A percentile compares a stretch with the other conserved stretches of the same genome.
Evolutionary conservation across 2,888 invertebrate genomes (phyloP).

Genomic region (Rhorus exstirpatorius): DNA sequence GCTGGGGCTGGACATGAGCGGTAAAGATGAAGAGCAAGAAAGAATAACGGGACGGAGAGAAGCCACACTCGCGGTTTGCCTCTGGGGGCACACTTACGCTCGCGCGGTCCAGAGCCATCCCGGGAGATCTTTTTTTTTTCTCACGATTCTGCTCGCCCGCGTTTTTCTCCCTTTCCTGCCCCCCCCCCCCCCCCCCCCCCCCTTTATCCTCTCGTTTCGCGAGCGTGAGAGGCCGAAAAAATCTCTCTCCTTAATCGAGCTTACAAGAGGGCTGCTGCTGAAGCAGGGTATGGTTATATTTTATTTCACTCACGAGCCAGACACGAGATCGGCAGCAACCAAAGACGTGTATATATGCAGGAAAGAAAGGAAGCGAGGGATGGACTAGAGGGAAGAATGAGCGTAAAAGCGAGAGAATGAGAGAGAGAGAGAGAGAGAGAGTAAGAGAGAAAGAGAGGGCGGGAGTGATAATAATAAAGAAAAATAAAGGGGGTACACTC

Average conservation of each 20-base stretch:
- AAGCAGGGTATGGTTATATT: conserved; percentile 39
- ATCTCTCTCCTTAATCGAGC: conserved; percentile 35
- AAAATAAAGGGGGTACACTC: not conserved
- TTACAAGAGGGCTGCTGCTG: conserved; percentile 17
- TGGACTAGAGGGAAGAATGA: not conserved
- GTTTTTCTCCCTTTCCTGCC: not conserved
- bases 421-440: not conserved
- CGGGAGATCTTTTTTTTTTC: conserved; percentile 15
- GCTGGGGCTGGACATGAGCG: conserved; percentile 20
- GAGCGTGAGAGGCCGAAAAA: conserved; percentile 17
- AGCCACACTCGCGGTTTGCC: conserved; percentile 11
- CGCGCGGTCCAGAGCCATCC: conserved; percentile 1
- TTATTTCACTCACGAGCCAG: conserved; percentile 53
- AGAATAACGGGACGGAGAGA: conserved; percentile 8
- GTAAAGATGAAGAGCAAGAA: conserved; percentile 16
- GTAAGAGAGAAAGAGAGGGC: conserved; percentile 5
- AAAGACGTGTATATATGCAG: not conserved
- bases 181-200: not conserved
- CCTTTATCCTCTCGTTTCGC: not conserved
- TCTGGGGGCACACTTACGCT: conserved; percentile 3
- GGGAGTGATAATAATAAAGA: conserved; percentile 38
- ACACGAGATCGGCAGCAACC: conserved; percentile 38
- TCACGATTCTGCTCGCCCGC: conserved; percentile 6
- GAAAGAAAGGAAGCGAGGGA: not conserved
- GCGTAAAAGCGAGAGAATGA: not conserved